These are phyloP conservation scores for Nicator chloris DNA, from an alignment of 2,113 vertebrate species.

Conservation along the genomic window DNA sequence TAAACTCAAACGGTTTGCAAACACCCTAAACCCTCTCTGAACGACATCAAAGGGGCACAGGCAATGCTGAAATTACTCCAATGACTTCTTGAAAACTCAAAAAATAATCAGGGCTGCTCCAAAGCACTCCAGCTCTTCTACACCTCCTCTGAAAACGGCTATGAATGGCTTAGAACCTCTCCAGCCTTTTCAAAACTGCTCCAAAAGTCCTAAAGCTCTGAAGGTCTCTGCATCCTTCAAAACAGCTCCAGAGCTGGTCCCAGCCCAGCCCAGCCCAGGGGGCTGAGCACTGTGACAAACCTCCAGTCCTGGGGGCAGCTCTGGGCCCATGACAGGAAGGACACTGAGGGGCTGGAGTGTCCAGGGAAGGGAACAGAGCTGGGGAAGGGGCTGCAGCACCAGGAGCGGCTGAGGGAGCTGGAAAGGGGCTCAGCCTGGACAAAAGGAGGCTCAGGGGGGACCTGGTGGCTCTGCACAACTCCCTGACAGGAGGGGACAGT, in stretches of 20 bases:
- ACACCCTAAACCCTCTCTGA: not conserved
- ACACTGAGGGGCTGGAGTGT: fast-evolving
- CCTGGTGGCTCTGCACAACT: not conserved
- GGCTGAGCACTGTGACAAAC: not conserved
- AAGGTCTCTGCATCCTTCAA: not conserved
- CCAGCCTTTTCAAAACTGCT: not conserved
- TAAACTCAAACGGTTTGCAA: not conserved
- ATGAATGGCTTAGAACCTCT: not conserved
- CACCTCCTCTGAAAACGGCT: not conserved
- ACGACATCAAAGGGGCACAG: fast-evolving
- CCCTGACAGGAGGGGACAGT: not conserved
- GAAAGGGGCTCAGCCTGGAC: not conserved
- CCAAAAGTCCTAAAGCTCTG: not conserved
- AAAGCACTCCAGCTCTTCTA: not conserved
- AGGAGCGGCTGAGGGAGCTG: not conserved
- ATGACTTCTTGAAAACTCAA: not conserved
- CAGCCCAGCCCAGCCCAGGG: not conserved
- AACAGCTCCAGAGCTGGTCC: not conserved
- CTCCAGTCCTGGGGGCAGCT: fast-evolving
- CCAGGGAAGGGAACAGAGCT: not conserved
- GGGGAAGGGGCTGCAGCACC: not conserved
- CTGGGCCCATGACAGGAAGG: fast-evolving
- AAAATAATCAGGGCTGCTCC: not conserved
- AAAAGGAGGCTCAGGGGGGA: not conserved
- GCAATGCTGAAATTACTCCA: not conserved